Base-by-base conservation (phyloP, 2,888 invertebrate species). In the Imbricaverruca yamaguchii region DNA sequence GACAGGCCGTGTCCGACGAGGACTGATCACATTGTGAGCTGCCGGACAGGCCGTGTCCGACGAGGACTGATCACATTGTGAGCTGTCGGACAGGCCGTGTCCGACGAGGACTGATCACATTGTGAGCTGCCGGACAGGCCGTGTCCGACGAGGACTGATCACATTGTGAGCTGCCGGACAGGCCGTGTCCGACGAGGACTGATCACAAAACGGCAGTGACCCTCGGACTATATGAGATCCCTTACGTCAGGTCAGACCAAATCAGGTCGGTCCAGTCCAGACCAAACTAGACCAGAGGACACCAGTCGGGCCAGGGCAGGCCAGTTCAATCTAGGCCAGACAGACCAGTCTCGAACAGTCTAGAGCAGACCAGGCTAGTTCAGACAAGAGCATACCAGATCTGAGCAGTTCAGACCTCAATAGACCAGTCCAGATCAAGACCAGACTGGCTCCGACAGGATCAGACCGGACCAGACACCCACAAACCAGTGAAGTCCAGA, bases 401-500 rank as follows among this genome's bases (percentile, higher is more conserved):
- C 67, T 3, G n/a, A 65, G 67, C 67, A 1, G 67, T n/a, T 4
- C n/a, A 65, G 67, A 65, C 67, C 67, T 3, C 21, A 65, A n/a
- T n/a, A 65, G 67, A 65, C 67, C 67, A 65, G 67, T n/a, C 67
- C 67, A 65, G 67, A 65, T n/a, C 67, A 65, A 65, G 67, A n/a
- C 67, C n/a, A n/a, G 67, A 65, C 67, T 65, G 4, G 67, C 21
- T 3, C n/a, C 21, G 67, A 65, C 67, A 3, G n/a, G 67, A 65
- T 4, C 67, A 4, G 67, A 65, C 4, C 67, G 4, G 67, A 3
- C 67, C 1, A 65, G 67, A 1, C 67, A 21, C 21, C 21, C 21
- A 21, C 57, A 82, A 82, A 77, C 57, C 81, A 80, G 82, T 81
- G 69, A 56, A 78, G 80, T 80, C 79, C 56, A n/a, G 67, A 4